Evolutionary conservation across 1,140 invertebrate genomes (phyloP).

Genomic region (Hylaeus volcanicus): DNA sequence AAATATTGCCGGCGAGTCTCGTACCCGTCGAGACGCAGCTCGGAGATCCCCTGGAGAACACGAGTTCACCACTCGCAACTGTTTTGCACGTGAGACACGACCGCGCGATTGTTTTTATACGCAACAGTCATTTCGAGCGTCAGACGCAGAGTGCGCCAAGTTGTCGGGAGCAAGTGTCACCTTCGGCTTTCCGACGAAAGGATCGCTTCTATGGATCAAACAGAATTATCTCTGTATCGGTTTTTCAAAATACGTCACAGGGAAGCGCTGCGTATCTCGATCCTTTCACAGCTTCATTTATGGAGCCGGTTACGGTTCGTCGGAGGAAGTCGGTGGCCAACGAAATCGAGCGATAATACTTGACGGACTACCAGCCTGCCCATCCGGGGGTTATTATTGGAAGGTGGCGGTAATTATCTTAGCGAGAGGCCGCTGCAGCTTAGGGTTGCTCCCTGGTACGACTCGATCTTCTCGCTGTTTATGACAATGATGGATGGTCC

Average conservation of each 20-base stretch:
- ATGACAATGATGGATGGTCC: conserved; percentile 31
- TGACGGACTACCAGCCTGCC: neutral
- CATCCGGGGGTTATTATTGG: conserved; percentile 15
- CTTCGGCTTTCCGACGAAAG: no score
- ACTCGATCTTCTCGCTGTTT: conserved; percentile 17
- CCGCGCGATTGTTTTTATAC: no score
- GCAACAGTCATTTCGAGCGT: no score
- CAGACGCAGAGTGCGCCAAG: no score
- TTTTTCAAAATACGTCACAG: no score
- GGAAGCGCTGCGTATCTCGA: neutral
- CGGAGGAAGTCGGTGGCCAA: neutral
- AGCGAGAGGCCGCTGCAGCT: conserved; percentile 6
- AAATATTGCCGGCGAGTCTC: conserved; percentile 46
- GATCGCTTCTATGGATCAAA: no score
- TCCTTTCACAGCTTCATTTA: neutral
- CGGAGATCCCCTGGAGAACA: no score
- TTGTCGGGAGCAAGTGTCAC: no score
- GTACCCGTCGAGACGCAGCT: neutral
- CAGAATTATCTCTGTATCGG: no score
- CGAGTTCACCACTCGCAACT: no score
- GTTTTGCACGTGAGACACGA: no score
- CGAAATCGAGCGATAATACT: conserved; percentile 24
- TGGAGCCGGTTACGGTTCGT: neutral
- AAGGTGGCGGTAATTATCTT: conserved; percentile 30
- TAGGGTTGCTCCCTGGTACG: conserved; percentile 19